phyloP scores from a whole-genome alignment of 1,140 invertebrate genomes.

The Hylaeus volcanicus region DNA sequence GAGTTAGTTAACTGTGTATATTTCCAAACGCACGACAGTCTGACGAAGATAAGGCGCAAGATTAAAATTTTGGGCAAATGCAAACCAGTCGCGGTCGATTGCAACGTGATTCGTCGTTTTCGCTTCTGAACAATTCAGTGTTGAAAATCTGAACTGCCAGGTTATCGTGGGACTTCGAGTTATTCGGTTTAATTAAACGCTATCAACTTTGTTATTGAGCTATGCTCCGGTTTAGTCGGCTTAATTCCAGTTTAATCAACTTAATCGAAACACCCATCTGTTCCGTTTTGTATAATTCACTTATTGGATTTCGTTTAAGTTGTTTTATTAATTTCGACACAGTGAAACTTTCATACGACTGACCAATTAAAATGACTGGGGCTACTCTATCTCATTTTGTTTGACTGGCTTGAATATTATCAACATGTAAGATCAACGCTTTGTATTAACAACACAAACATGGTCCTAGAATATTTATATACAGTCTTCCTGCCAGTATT shows the following conservation, averaged over 20 bases:
- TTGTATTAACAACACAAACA: background rate
- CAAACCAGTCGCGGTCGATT: no score
- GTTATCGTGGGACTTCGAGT: background rate
- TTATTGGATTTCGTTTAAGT: conserved; percentile 38
- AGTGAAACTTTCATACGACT: conserved; percentile 6
- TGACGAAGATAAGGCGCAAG: background rate
- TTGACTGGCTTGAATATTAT: conserved; percentile 1
- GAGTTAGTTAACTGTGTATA: no score
- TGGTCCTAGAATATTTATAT: no score
- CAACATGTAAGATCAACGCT: background rate
- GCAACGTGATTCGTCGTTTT: background rate
- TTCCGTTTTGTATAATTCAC: conserved; percentile 30
- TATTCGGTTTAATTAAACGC: conserved; percentile 26
- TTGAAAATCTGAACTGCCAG: background rate
- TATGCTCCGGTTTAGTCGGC: conserved; percentile 30
- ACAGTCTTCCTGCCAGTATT: no score
- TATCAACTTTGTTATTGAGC: conserved; percentile 35
- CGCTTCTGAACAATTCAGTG: background rate
- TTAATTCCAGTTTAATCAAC: conserved; percentile 46
- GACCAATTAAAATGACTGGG: conserved; percentile 28
- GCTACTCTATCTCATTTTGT: conserved; percentile 5
- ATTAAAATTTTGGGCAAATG: background rate
- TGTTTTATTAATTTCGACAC: conserved; percentile 27
- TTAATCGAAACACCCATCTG: conserved; percentile 33
- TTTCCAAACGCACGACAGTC: no score